Base-by-base conservation (phyloP, 1,140 invertebrate genomes). In the Rhizoglyphus robini region DNA sequence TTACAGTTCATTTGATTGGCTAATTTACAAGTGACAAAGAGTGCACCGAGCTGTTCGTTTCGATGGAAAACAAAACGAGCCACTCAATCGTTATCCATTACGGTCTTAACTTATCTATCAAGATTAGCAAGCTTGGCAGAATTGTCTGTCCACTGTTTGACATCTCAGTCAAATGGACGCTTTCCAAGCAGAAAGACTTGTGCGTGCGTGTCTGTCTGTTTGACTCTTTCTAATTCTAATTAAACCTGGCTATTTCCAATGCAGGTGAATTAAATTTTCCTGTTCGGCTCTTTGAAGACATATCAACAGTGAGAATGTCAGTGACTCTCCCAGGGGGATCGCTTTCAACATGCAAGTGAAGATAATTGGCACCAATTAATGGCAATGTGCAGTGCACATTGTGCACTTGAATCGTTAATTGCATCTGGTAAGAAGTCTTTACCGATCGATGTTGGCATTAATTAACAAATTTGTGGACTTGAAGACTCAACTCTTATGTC, bases 151-250 rank as follows among this genome's bases (percentile, higher is more conserved):
- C 8, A 8, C 20, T 54, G 51, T 32, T 8, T 11, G 51, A 54
- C 51, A 54, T 54, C 51, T 54, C 51, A 54, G 51, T 54, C 51
- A 5, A 23, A 54, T 32, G 8, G 51, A 54, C 15, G 41, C 41
- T 23, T 23, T 46, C 41, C 23, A 46, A 46, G 23, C 41, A 23
- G 41, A 46, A 15, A 15, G 41, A 46, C 51, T 25, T 23, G 51
- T 54, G 51, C 8, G 8, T 54, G n/a, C n/a, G n/a, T n/a, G 51
- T 23, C 51, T 54, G 51, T 54, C 51, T 32, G 23, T 46, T 23
- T 15, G 41, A 15, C 41, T 46, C 15, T 46, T 23, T 46, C 15
- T 54, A n/a, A n/a, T n/a, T n/a, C n/a, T n/a, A 32, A 54, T 32
- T 27, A 32, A 25, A 23, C n/a, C n/a, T n/a, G n/a, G n/a, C 23